Conservation (phyloP, 2,888 invertebrate genomes). For the Drosophila differens region DNA sequence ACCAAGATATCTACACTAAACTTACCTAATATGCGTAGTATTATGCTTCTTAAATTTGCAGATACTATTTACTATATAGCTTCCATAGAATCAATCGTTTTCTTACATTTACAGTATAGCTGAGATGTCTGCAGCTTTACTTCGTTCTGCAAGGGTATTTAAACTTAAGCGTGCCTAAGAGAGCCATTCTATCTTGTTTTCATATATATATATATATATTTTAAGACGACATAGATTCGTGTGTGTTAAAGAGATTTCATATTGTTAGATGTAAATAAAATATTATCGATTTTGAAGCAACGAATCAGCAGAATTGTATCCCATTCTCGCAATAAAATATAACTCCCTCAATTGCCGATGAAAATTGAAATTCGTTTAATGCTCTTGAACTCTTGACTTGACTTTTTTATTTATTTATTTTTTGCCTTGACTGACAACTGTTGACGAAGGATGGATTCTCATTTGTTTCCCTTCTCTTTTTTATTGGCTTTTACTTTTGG, state of each 20-base stretch:
- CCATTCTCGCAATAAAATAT: not conserved
- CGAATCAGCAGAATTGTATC: not conserved
- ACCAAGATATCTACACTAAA: no score
- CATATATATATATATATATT: not conserved
- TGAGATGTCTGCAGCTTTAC: no score
- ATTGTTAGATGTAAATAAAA: not conserved
- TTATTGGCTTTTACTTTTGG: not conserved
- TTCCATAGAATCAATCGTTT: no score
- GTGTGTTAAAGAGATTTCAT: not conserved
- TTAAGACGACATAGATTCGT: not conserved
- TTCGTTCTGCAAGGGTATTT: not conserved
- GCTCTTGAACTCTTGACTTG: slow-evolving; percentile 1
- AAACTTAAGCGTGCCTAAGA: not conserved
- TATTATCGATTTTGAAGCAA: not conserved
- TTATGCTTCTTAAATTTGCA: no score
- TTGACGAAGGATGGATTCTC: slow-evolving; percentile 10
- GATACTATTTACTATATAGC: no score
- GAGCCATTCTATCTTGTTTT: not conserved
- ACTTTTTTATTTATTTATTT: not conserved
- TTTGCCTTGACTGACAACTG: slow-evolving; percentile 11
- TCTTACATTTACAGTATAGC: no score
- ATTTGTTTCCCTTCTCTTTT: not conserved
- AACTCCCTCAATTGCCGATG: not conserved
- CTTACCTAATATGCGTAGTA: no score
- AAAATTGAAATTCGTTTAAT: slow-evolving; percentile 6